phyloP scores from a whole-genome alignment of 2,797 vertebrate species.

The Xerus rutilus region DNA sequence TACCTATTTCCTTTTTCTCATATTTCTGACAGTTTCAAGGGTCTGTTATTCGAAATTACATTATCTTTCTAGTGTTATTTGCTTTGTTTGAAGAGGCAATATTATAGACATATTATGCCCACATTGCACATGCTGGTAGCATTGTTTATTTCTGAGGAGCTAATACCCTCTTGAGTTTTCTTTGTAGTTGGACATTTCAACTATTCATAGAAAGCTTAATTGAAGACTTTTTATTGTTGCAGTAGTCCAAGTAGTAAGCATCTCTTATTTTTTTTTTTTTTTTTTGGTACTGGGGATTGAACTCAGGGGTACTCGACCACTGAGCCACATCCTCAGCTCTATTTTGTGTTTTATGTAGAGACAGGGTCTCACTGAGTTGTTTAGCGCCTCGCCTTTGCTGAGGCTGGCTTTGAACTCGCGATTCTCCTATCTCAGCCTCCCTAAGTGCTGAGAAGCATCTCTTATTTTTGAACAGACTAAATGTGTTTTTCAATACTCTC shows the following conservation, averaged over 20 bases:
- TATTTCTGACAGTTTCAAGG: constrained; percentile 45
- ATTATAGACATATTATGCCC: not conserved
- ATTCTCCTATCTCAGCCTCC: too few relatives aligned
- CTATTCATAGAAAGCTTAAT: constrained; percentile 43
- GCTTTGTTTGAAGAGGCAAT: constrained; percentile 43
- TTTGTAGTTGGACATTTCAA: constrained; percentile 24
- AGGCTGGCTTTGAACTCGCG: too few relatives aligned
- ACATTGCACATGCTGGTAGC: not conserved
- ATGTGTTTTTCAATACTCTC: constrained; percentile 41
- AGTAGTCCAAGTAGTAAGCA: not conserved
- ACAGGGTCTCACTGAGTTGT: too few relatives aligned
- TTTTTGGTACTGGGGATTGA: too few relatives aligned
- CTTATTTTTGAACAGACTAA: constrained; percentile 55
- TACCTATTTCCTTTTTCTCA: constrained; percentile 44
- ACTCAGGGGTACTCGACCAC: too few relatives aligned
- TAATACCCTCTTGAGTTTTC: constrained; percentile 36
- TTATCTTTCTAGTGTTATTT: constrained; percentile 14
- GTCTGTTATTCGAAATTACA: constrained; percentile 33
- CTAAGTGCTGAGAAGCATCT: too few relatives aligned
- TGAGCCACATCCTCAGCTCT: too few relatives aligned
- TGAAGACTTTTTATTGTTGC: constrained; percentile 60
- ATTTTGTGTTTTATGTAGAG: too few relatives aligned
- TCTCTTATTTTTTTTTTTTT: constrained; percentile 63
- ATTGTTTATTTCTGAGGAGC: constrained; percentile 54
- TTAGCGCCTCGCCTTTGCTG: too few relatives aligned